Conservation (phyloP, 2,888 invertebrate genomes). For the Apoda limacodes region DNA sequence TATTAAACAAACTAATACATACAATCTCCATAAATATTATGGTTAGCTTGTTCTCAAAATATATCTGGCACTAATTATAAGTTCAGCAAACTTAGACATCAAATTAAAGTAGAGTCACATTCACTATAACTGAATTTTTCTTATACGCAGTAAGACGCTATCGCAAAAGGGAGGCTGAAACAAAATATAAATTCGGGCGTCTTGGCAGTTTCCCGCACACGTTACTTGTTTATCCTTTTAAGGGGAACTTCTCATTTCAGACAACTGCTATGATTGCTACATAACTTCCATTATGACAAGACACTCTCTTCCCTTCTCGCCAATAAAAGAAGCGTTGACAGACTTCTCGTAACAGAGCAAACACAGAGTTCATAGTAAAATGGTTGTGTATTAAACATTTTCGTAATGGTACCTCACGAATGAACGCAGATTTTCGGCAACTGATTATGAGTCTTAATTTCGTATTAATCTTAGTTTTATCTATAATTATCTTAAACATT, state of each 20-base stretch:
- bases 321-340: conserved; percentile 15
- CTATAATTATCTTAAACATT: too few relatives aligned
- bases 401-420: conserved; percentile 38
- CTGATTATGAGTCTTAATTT: conserved; percentile 43
- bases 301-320: conserved; percentile 23
- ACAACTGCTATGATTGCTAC: conserved; percentile 65
- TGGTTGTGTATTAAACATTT: conserved; percentile 39
- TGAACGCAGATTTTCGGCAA: conserved; percentile 48
- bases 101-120: conserved; percentile 4
- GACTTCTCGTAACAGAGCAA: conserved; percentile 15
- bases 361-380: conserved; percentile 26
- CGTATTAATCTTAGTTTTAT: conserved; percentile 30
- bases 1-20: too few relatives aligned
- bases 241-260: conserved; percentile 63
- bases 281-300: conserved; percentile 41
- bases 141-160: conserved; percentile 29
- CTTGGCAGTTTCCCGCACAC: conserved; percentile 62
- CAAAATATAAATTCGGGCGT: conserved; percentile 62
- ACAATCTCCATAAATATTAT: too few relatives aligned
- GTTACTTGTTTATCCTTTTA: conserved; percentile 67
- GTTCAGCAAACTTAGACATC: conserved; percentile 26
- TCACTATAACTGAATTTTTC: conserved; percentile 21
- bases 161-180: conserved; percentile 41
- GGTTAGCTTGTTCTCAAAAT: too few relatives aligned
- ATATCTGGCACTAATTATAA: too few relatives aligned